Evolutionary conservation across 2,113 vertebrate genomes (phyloP), one percentile per base, ranked within the genome.

Genomic region (Corythoichthys intestinalis): DNA sequence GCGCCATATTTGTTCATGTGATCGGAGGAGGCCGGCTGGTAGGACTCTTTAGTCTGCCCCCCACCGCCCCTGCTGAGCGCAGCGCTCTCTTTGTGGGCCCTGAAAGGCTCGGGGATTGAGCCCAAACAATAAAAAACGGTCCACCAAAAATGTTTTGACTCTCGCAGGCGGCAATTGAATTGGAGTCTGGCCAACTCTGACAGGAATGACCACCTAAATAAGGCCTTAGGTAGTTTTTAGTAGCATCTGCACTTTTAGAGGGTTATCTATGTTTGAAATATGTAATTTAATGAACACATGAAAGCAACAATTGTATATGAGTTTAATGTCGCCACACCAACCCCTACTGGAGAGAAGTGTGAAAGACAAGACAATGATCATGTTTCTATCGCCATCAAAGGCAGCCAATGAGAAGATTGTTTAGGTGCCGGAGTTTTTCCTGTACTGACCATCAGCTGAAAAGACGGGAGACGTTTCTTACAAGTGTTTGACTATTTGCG

Each of bases 1-100:
- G 66, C 85, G 91, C 85, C 91, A 94, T 93, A 95, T 95, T 94
- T 92, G 93, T 93, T 93, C 91, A 93, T 92, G 93, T 94, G 94
- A 93, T 93, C 83, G 65, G 91, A 93, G 93, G 94, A 94, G 93
- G 56, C 56, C 56, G 56, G 56, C 12, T 14, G 28, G 41, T 8
- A 44, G 41, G 95, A 91, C 92, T 88, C 93, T 90, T 91, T 94
- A 94, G 94, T 94, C 94, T 90, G 86, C 69, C 87, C 90, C 90
- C 86, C 89, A 82, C 91, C 92, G 94, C 94, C 93, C 34, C 93
- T 94, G 96, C 96, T 96, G 94, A 97, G 90, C 71, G 54, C 88
- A 92, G 96, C 94, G 85, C 81, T 96, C 94, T 87, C 85, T 94
- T 98, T 98, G 90, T 98, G 84, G 78, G 3, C 82, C 79, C 65